These are phyloP conservation scores for Eciton burchellii DNA, from an alignment of 1,140 invertebrate species.

Conservation along the genomic window DNA sequence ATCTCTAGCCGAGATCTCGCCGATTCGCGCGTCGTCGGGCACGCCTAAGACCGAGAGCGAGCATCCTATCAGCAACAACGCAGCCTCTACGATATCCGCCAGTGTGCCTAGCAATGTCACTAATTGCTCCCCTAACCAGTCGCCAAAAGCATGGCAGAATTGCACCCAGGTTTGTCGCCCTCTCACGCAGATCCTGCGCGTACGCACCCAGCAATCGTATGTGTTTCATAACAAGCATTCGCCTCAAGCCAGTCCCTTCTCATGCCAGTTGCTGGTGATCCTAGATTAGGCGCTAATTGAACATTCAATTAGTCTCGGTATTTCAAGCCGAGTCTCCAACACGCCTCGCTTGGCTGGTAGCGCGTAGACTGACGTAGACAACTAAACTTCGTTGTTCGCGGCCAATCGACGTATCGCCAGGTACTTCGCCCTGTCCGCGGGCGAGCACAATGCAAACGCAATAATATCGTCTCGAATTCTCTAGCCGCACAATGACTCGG, in stretches of 20 bases:
- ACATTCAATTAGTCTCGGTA: slow-evolving; percentile 13
- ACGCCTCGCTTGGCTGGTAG: slow-evolving; percentile 50
- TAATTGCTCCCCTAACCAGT: slow-evolving; percentile 83
- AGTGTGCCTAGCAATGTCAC: slow-evolving; percentile 77
- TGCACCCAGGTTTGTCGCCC: slow-evolving; percentile 82
- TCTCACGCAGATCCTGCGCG: slow-evolving; percentile 46
- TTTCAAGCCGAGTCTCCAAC: slow-evolving; percentile 43
- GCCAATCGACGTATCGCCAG: slow-evolving; percentile 27
- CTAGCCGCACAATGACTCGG: slow-evolving; percentile 88
- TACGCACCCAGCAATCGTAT: not conserved
- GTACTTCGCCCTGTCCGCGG: not conserved
- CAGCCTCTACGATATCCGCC: slow-evolving; percentile 68
- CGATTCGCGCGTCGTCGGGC: slow-evolving; percentile 71
- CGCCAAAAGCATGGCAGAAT: slow-evolving; percentile 85
- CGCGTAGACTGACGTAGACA: slow-evolving; percentile 26
- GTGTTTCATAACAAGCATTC: slow-evolving; percentile 74
- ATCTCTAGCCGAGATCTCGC: slow-evolving; percentile 82
- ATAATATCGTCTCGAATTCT: slow-evolving; percentile 54
- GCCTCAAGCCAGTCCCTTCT: slow-evolving; percentile 69
- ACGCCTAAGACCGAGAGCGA: slow-evolving; percentile 75
- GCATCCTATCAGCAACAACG: slow-evolving; percentile 65
- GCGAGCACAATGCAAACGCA: not conserved
- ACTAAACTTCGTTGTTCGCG: slow-evolving; percentile 2
- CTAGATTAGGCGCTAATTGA: slow-evolving; percentile 9
- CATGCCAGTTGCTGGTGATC: not conserved